phyloP scores from a whole-genome alignment of 2,113 vertebrate species.

The Regulus satrapa region DNA sequence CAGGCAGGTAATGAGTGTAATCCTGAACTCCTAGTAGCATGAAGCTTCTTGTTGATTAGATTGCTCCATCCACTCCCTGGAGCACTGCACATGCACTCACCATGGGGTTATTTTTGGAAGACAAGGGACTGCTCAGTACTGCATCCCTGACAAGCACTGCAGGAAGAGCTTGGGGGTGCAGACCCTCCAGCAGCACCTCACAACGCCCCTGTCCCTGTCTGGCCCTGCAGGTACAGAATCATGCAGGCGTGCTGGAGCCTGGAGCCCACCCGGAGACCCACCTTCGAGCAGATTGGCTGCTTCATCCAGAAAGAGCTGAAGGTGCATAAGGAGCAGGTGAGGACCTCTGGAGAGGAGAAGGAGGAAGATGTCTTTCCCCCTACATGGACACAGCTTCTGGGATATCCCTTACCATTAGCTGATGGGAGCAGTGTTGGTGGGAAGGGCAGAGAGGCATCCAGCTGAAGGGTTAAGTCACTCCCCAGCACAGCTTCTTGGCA shows the following conservation, averaged over 20 bases:
- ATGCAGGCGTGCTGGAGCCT: constrained; percentile 95
- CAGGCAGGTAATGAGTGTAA: neutral
- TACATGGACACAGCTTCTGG: neutral
- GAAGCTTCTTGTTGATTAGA: neutral
- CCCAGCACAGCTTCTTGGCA: neutral
- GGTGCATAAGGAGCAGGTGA: constrained; percentile 69
- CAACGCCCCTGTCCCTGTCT: neutral
- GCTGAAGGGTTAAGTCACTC: neutral
- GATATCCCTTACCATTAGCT: neutral
- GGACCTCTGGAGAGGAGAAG: neutral
- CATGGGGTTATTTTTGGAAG: rapidly evolving
- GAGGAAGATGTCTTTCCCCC: neutral
- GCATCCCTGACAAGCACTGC: neutral
- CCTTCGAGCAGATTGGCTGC: constrained; percentile 84
- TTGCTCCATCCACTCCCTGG: neutral
- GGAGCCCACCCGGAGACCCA: constrained; percentile 86
- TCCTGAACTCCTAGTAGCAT: neutral
- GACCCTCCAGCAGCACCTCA: neutral
- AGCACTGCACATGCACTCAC: neutral
- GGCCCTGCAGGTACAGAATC: constrained; percentile 80
- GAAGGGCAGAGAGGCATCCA: neutral
- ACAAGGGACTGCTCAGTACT: neutral
- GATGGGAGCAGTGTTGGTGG: neutral
- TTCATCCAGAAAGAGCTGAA: constrained; percentile 82
- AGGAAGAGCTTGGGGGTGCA: neutral